A percentile compares a stretch with the other conserved stretches of the same genome.
phyloP scores from a whole-genome alignment of 2,113 vertebrate genomes.

The Sphyrna mokarran region DNA sequence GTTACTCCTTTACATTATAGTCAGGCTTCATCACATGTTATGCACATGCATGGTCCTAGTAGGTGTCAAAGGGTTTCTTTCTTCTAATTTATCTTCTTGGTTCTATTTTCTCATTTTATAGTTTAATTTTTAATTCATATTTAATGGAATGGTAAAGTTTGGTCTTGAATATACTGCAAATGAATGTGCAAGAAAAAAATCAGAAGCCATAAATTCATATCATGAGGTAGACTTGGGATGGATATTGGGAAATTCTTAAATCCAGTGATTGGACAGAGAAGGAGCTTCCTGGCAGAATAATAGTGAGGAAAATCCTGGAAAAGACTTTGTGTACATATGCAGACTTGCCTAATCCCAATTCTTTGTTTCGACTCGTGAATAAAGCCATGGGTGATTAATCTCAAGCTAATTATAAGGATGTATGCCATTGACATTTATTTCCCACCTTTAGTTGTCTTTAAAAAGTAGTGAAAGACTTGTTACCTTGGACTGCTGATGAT shows the following conservation, averaged over 20 bases:
- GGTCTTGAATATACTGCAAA: not conserved
- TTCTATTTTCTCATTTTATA: not conserved
- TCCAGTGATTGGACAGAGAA: not conserved
- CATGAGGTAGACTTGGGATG: not conserved
- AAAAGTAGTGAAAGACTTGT: not conserved
- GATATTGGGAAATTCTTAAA: not conserved
- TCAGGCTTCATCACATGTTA: not conserved
- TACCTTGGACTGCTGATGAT: not conserved
- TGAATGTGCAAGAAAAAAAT: not conserved
- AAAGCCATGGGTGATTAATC: not conserved
- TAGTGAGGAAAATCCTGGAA: not conserved
- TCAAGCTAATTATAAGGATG: not conserved
- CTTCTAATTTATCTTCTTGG: not conserved
- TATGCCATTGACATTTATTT: not conserved
- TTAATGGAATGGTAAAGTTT: not conserved
- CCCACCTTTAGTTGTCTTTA: not conserved
- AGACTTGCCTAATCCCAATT: not conserved
- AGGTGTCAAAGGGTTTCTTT: not conserved
- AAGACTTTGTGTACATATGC: not conserved
- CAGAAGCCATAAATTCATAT: not conserved
- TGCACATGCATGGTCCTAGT: not conserved
- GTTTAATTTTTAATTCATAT: not conserved
- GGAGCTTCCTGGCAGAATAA: not conserved
- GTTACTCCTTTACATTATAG: not conserved
- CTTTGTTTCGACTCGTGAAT: not conserved